Percentiles rank a stretch among this genome's conserved stretches.
These are phyloP conservation scores for Catharus ustulatus DNA, from an alignment of 2,797 vertebrate genomes.

Conservation along the genomic window DNA sequence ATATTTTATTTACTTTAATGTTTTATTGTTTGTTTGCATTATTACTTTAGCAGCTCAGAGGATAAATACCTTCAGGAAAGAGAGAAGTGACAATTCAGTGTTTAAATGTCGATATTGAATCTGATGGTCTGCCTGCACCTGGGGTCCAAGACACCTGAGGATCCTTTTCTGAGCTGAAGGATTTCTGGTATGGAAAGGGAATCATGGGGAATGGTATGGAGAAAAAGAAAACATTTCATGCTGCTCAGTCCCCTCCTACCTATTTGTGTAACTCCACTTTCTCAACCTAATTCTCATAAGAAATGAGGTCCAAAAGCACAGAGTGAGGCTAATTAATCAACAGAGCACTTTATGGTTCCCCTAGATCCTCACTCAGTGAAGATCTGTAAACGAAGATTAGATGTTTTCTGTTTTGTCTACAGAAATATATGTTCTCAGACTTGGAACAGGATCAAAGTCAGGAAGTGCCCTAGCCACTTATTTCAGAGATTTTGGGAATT, in stretches of 20 bases:
- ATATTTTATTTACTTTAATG: not conserved
- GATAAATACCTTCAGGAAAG: not conserved
- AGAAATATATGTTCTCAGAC: not conserved
- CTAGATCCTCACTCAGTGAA: not conserved
- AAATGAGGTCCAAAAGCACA: not conserved
- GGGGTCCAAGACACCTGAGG: not conserved
- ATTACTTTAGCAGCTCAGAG: not conserved
- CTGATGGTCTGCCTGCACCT: not conserved
- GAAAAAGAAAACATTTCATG: not conserved
- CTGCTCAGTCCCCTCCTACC: not conserved
- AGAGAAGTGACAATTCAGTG: not conserved
- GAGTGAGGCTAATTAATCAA: conserved; percentile 1
- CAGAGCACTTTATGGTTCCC: not conserved
- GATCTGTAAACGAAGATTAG: not conserved
- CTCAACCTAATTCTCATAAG: not conserved
- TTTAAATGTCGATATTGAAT: not conserved
- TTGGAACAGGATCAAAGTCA: not conserved
- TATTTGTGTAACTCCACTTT: not conserved
- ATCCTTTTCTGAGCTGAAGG: not conserved
- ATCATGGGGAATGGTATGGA: fast-evolving
- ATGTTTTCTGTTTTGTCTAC: not conserved
- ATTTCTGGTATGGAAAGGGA: not conserved
- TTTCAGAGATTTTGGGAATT: not conserved
- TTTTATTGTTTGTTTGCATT: not conserved
- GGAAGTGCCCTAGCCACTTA: not conserved